Evolutionary conservation across 1,140 invertebrate species (phyloP).

Genomic region (Lepidostoma basale): DNA sequence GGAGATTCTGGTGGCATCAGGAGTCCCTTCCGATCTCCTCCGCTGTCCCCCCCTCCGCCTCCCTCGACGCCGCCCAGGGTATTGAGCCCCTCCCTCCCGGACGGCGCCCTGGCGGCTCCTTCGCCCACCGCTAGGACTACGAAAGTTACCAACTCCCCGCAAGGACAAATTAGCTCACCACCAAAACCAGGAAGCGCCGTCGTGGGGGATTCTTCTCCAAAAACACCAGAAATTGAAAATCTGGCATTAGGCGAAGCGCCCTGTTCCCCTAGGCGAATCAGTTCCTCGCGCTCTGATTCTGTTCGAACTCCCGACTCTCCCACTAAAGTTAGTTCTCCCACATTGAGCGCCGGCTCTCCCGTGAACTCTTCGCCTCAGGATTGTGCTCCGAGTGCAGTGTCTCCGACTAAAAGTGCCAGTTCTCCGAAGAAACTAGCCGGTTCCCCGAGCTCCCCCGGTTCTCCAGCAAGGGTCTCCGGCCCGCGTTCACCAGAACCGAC

Average conservation of each 20-base stretch:
- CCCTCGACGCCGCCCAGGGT: slow-evolving; percentile 54
- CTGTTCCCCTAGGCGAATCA: neutral
- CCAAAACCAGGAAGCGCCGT: neutral
- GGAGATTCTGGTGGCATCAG: slow-evolving; percentile 36
- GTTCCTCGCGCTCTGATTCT: neutral
- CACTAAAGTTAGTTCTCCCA: neutral
- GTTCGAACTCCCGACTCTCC: slow-evolving; percentile 2
- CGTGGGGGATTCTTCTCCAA: neutral
- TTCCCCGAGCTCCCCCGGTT: neutral
- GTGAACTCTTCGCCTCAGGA: neutral
- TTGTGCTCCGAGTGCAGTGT: neutral
- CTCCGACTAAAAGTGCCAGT: neutral
- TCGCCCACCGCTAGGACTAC: neutral
- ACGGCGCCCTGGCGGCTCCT: neutral
- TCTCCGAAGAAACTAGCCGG: neutral
- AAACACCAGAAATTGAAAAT: neutral
- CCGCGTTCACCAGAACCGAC: neutral
- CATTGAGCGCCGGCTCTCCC: neutral
- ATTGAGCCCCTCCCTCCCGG: slow-evolving; percentile 45
- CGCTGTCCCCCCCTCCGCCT: slow-evolving; percentile 60
- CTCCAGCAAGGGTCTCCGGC: neutral
- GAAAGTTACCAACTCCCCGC: neutral
- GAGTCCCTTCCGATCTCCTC: slow-evolving; percentile 58
- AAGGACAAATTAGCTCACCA: neutral
- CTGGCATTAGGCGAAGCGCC: neutral